Evolutionary conservation across 2,113 vertebrate species (phyloP).

Genomic region (Arizona elegans): DNA sequence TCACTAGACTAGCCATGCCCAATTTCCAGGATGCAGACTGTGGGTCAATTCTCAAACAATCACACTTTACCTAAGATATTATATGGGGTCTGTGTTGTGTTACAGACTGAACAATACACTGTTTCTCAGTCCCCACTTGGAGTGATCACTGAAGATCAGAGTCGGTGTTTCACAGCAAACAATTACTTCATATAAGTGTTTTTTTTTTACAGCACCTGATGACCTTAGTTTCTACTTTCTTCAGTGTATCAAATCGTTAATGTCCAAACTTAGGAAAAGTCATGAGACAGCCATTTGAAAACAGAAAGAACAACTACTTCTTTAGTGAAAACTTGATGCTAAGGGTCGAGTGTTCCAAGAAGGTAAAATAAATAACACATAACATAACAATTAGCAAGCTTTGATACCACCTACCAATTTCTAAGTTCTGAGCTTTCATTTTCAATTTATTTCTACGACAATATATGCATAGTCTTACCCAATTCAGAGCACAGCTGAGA

Average conservation of each 20-base stretch:
- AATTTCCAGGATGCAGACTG: background rate
- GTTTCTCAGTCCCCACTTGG: background rate
- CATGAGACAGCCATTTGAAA: background rate
- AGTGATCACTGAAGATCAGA: background rate
- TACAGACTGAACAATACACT: background rate
- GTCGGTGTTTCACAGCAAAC: background rate
- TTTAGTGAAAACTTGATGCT: background rate
- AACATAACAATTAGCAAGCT: background rate
- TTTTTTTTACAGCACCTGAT: background rate
- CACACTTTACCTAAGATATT: background rate
- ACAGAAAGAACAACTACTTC: background rate
- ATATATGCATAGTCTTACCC: background rate
- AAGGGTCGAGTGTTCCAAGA: background rate
- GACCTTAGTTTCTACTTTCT: background rate
- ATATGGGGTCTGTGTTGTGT: background rate
- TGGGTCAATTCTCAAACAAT: background rate
- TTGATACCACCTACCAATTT: background rate
- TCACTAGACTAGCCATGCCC: too few species aligned
- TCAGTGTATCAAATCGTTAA: background rate
- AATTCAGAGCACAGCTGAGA: background rate
- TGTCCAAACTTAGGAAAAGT: background rate
- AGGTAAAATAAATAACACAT: background rate
- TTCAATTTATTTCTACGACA: background rate
- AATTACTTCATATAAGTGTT: background rate
- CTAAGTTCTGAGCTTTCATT: background rate